Base-by-base conservation (phyloP, 1,140 invertebrate genomes). In the Ruditapes philippinarum region DNA sequence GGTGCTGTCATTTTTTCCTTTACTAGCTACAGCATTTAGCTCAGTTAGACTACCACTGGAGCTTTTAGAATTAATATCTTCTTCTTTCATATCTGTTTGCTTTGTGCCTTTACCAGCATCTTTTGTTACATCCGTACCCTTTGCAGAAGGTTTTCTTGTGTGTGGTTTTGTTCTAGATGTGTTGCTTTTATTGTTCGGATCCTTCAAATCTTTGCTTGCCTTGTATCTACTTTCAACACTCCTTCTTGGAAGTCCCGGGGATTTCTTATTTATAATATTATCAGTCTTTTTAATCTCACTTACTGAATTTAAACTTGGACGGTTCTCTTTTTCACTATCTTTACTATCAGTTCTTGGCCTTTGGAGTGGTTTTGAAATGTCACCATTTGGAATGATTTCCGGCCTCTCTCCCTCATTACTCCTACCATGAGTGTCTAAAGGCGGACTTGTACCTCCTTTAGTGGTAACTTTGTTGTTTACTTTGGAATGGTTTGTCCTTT, bases 281-380 rank as follows among this genome's bases (percentile, higher is more conserved):
- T 51, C 42, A n/a, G 36, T 5, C 25, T 74, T 74, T 78, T 54
- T 78, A 78, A 78, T 78, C 45, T 78, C 74, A 36, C 36, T 78
- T 3, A 31, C 45, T 14, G n/a, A 9, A 45, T 25, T 60, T 36
- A 62, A 33, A n/a, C 54, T 57, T 42, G 94, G 93, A 68, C 88
- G 86, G 65, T 95, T 95, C 89, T 95, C 94, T 83, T 95, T 95
- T 62, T 95, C 94, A 86, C 93, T 95, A 38, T 93, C 94, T 62
- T 91, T 92, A 51, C 93, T 93, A 70, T 90, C 87, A n/a, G 91
- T 76, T 45, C 91, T 88, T 19, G 78, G 45, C 40, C 82, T 31
- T 19, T 14, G 57, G 14, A 65, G 54, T 14, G 28, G 49, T 31
- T n/a, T 28, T 19, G 76, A 70, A 14, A 73, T 54, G 25, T 82